Base-by-base conservation (phyloP, 2,113 vertebrate genomes). In the Bungarus multicinctus region DNA sequence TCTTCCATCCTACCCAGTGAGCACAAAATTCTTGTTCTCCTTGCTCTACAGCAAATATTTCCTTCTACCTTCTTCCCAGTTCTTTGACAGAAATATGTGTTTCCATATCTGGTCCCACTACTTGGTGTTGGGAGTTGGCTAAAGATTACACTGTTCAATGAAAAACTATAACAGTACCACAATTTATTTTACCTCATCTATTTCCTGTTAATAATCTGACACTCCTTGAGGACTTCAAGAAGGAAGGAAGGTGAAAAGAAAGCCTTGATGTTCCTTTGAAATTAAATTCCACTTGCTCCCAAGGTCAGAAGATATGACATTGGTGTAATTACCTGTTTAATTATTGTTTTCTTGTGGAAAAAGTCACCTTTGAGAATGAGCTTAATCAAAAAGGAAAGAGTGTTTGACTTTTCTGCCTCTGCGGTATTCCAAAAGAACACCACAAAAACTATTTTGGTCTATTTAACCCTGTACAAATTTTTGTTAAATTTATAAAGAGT, bases 291-390 rank as follows among this genome's bases (percentile, higher is more conserved):
- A 20, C 92, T 93, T 95, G 93, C 0, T n/a, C n/a, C 20, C 23
- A 11, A 92, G 16, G 91, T 95, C 39, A 90, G 43, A 94, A 96
- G 12, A 8, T 50, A 92, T 91, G 16, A 52, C 87, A 94, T 18
- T 0, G 94, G 57, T 2, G 86, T 52, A 96, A 89, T 91, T 95
- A 95, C 69, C n/a, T 94, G 87, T 89, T 95, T 95, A 95, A 91
- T 95, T 95, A 93, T 88, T 92, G 22, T 95, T 94, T 95, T 69
- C 54, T 95, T 93, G 30, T 94, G 85, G 94, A 96, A 92, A n/a
- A 90, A 96, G 60, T 95, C 87, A 93, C 60, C 85, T 95, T 91
- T 94, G 50, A 95, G 43, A 52, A 94, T 88, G 1, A 95, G 94
- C 87, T 95, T 93, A 4, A 11, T 96, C 18, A 54, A 94, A 95